Base-by-base conservation (phyloP, 2,113 vertebrate species). In the Beaufortia kweichowensis region DNA sequence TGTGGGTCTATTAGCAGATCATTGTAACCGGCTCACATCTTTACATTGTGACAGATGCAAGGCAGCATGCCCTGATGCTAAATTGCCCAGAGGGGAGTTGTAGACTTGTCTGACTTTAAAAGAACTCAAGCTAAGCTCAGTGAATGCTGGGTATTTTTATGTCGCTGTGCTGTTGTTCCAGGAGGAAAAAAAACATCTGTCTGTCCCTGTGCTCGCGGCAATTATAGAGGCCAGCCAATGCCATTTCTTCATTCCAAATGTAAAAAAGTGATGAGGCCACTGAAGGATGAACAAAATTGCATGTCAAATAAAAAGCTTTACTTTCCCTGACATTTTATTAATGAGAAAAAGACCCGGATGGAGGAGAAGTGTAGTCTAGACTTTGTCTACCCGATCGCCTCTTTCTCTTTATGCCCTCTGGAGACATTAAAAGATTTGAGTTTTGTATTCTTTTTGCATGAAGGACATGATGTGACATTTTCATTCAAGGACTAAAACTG, bases 301-400 rank as follows among this genome's bases (percentile, higher is more conserved):
- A 77, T 72, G 60, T 60, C 74, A 77, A 12, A 41, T n/a, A 28
- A 1, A 62, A 56, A 63, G 11, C 33, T 46, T 2, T 8, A 9
- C 48, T 73, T 55, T 48, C 17, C 12, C 6, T 77, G 67, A 72
- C 79, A 77, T 65, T 76, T 76, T 31, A 72, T 59, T 72, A 81
- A 72, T 48, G 28, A 72, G 74, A 71, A 17, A 70, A 31, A 46
- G n/a, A 70, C 3, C 39, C 12, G 9, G 33, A 57, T 55, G 26
- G 48, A 76, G 4, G 41, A 46, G 59, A 65, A 66, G 23, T 65
- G 56, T 17, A 21, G n/a, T 64, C 59, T 9, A 17, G 46, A 3
- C 15, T 26, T 8, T 2, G 5, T 72, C 23, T 64, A 3, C 6
- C 2, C 14, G 39, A 7, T 23, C 2, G 35, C 26, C 10, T n/a